phyloP scores from a whole-genome alignment of 2,888 invertebrate species.

The Stenolophus ochropezus region DNA sequence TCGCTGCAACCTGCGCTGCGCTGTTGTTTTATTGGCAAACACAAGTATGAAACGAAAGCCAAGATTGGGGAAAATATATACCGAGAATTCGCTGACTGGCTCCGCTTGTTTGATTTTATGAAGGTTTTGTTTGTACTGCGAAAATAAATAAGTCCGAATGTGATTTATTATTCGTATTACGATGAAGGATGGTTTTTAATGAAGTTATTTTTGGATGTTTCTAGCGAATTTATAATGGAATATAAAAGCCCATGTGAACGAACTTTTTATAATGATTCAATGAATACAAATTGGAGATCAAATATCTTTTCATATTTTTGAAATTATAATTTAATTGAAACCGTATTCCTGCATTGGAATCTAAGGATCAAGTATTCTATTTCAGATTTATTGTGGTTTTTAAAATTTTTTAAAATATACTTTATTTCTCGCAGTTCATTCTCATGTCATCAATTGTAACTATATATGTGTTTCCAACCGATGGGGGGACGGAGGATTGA shows the following conservation, averaged over 20 bases:
- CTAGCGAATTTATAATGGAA: background rate
- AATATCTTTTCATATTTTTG: too few species aligned
- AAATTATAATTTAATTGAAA: too few species aligned
- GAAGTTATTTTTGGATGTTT: background rate
- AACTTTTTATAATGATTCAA: background rate
- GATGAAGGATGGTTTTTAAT: background rate
- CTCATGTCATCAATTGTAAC: too few species aligned
- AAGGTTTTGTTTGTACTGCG: conserved; percentile 33
- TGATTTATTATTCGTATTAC: conserved; percentile 11
- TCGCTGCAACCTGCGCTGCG: background rate
- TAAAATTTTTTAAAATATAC: too few species aligned
- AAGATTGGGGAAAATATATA: conserved; percentile 41
- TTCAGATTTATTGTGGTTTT: too few species aligned
- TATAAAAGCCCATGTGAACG: background rate
- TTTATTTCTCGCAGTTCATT: too few species aligned
- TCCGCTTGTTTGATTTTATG: conserved; percentile 18
- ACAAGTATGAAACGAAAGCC: conserved; percentile 31
- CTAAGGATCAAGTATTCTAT: too few species aligned
- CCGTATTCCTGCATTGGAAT: too few species aligned
- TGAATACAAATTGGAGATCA: background rate
- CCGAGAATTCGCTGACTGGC: conserved; percentile 11
- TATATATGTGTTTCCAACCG: too few species aligned
- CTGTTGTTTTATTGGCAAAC: conserved; percentile 39
- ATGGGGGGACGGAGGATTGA: too few species aligned
- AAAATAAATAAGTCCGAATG: conserved; percentile 26